Evolutionary conservation across 2,888 invertebrate species (phyloP).

Genomic region (Lasioglossum leucozonium): DNA sequence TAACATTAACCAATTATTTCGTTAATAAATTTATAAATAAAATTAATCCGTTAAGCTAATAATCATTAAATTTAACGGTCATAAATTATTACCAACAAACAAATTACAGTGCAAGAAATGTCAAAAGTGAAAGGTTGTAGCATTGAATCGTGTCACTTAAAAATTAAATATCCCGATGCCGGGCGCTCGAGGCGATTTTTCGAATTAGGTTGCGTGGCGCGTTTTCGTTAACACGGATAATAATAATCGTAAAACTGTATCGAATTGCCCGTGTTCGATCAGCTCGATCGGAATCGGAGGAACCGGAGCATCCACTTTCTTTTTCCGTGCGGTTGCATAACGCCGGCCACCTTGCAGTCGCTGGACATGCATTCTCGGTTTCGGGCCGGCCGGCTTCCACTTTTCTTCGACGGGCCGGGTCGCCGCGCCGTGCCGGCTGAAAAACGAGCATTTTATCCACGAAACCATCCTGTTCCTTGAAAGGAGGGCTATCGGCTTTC

Average conservation of each 20-base stretch:
- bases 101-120: not conserved
- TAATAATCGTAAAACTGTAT: not conserved
- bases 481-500: constrained; percentile 27
- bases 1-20: not conserved
- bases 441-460: not conserved
- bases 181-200: not conserved
- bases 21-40: not conserved
- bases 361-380: not conserved
- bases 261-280: not conserved
- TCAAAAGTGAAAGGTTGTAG: not conserved
- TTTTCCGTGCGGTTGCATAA: constrained; percentile 24
- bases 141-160: not conserved
- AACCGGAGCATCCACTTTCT: constrained; percentile 51
- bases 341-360: not conserved
- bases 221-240: not conserved
- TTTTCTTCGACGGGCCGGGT: not conserved
- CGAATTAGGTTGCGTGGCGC: not conserved
- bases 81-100: not conserved
- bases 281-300: constrained; percentile 25
- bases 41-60: not conserved
- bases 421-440: not conserved
- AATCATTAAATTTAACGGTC: too few species aligned
- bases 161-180: not conserved
- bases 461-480: constrained; percentile 20
- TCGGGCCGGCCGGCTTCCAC: not conserved